Conservation (phyloP, 92 coral and sea anemone genomes). For the Nematostella vectensis region DNA sequence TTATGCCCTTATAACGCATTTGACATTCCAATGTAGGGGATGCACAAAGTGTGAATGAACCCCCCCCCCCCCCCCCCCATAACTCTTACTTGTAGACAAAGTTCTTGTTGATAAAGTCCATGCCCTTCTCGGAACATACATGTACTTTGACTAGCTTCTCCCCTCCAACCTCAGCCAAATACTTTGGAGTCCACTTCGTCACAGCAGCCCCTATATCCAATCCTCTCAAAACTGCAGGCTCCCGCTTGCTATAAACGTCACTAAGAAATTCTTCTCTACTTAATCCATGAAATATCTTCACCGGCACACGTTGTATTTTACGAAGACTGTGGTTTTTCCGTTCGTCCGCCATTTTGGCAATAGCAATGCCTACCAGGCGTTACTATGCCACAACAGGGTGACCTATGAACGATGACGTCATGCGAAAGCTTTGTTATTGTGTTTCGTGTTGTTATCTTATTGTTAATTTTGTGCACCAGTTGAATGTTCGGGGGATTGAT, state of each 20-base stretch:
- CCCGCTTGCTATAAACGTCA: constrained; percentile 31
- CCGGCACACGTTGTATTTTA: constrained; percentile 5
- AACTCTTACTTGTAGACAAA: constrained; percentile 74
- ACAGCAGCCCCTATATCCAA: constrained; percentile 54
- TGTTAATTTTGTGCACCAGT: no score
- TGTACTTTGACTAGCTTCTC: constrained; percentile 59
- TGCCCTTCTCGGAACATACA: constrained; percentile 46
- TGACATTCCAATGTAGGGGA: no score
- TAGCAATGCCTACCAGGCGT: no score
- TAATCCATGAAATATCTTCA: constrained; percentile 27
- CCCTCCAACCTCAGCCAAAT: constrained; percentile 44
- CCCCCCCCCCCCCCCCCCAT: no score
- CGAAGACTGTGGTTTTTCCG: not conserved
- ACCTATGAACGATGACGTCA: constrained; percentile 20
- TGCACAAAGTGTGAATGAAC: no score
- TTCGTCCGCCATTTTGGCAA: constrained; percentile 32
- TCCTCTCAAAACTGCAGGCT: constrained; percentile 57
- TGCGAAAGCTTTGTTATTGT: no score
- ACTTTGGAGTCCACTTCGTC: constrained; percentile 62
- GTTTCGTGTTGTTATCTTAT: no score
- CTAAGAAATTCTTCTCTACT: constrained; percentile 32
- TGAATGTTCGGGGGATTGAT: no score
- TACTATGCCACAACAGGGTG: not conserved
- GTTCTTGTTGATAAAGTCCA: constrained; percentile 78
- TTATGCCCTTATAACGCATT: no score